These are phyloP conservation scores for Chelmon rostratus DNA, from an alignment of 2,797 vertebrate genomes.

Conservation along the genomic window DNA sequence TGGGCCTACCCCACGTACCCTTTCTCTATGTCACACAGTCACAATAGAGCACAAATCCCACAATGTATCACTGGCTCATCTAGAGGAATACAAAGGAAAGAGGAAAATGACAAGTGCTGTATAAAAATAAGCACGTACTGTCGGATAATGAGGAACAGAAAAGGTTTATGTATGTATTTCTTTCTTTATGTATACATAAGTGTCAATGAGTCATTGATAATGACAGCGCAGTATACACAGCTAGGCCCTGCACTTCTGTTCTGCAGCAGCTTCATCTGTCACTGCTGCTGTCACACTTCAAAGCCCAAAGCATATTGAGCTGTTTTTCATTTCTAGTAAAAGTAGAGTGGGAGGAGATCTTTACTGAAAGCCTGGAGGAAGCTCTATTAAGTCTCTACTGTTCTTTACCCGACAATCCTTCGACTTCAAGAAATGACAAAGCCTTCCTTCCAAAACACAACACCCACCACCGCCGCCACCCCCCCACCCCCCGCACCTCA, in stretches of 20 bases:
- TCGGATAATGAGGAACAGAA: constrained; percentile 34
- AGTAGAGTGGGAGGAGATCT: constrained; percentile 68
- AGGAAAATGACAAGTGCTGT: constrained; percentile 5
- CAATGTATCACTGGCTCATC: neutral
- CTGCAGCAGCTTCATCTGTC: constrained; percentile 65
- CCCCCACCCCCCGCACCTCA: constrained; percentile 5
- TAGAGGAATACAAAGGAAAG: constrained; percentile 8
- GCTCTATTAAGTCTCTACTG: constrained; percentile 65
- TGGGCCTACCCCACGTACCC: constrained; percentile 62
- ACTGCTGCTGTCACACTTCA: constrained; percentile 72
- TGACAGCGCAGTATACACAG: constrained; percentile 58
- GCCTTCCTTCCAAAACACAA: constrained; percentile 58
- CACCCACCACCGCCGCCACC: constrained; percentile 16
- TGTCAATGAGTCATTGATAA: constrained; percentile 67
- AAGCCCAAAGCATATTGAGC: constrained; percentile 68
- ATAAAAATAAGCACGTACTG: constrained; percentile 23
- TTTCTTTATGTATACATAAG: constrained; percentile 26
- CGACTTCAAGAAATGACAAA: constrained; percentile 69
- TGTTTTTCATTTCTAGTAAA: constrained; percentile 70
- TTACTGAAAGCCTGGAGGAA: constrained; percentile 69
- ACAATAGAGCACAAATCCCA: constrained; percentile 53
- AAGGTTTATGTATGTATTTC: constrained; percentile 9
- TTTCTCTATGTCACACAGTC: constrained; percentile 17
- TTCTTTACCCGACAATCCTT: constrained; percentile 74
- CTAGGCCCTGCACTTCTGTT: constrained; percentile 56